Evolutionary conservation across 2,888 invertebrate genomes (phyloP), one percentile per base, ranked within the genome.

Genomic region (Ophion ventricosus): DNA sequence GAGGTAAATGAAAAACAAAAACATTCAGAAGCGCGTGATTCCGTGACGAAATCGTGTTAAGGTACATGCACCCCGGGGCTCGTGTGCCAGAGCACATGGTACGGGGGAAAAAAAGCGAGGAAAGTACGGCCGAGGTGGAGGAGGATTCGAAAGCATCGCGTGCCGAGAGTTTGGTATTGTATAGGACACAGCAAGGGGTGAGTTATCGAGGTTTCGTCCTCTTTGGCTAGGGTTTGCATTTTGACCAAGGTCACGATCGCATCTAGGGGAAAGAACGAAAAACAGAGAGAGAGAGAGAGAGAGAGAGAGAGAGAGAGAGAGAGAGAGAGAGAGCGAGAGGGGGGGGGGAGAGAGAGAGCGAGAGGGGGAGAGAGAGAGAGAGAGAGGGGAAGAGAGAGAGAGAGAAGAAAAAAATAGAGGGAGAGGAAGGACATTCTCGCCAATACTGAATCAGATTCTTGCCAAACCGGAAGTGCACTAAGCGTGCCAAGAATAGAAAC

Each of bases 191-290:
- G 40, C 29, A 20, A 76, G 57, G 63, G 40, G 57, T 49, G 80
- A 69, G 69, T 4, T 25, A 70, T 79, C 59, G 70, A 59, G 59
- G 81, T 78, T 23, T 81, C 78, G 74, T 78, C 84, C 84, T 49
- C 56, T 25, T 54, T 56, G 80, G 77, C 59, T 84, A 43, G 78
- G 35, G 67, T 66, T 75, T 81, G 78, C 56, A 81, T 79, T 84
- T 81, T 78, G 59, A 74, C 69, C 78, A 84, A 84, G 84, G 84
- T 84, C 82, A 84, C 72, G 75, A 82, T 82, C 82, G 74, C 70
- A 26, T 67, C 77, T 57, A 63, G 49, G 40, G n/a, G 57, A 64
- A 29, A 40, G 20, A 67, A 25, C 40, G 76, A 75, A 49, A 49
- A 56, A n/a, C 8, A 35, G 49, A 67, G 67, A 14, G 63, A 40